Evolutionary conservation across 2,113 vertebrate species (phyloP), one percentile per base, ranked within the genome.

Genomic region (Thalassarche chlororhynchos): DNA sequence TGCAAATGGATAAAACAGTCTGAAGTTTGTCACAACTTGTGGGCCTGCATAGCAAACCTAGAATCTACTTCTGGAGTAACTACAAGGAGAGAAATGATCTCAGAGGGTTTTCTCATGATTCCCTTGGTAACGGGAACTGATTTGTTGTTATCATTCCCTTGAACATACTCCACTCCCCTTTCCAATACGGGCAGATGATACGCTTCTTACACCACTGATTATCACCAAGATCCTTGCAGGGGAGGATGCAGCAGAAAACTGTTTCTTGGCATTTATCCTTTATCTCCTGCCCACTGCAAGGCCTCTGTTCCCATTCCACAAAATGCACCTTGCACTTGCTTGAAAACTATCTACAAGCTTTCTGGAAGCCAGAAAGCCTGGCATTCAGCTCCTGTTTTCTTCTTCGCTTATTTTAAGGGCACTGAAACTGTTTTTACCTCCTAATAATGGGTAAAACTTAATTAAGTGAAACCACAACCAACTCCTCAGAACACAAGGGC

Each of bases 131-230:
- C 5, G 0, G 44, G 31, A 84, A 23, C 52, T 51, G 8, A 23
- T 8, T 36, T 69, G 38, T 23, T 76, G 62, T 69, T 69, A 19
- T 38, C 34, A 12, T 20, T 66, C 38, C 66, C 38, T 34, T 10
- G 12, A 28, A 61, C 10, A 13, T 5, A 28, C 17, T 25, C n/a
- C 9, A 3, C 21, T 58, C 28, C 28, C 42, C 49, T n/a, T 46
- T 36, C 44, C 40, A 61, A 3, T 0, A 7, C 0, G 0, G 60
- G 46, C 80, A 72, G 52, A 71, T 4, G 32, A 44, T 5, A 42
- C 0, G 3, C 23, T 81, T 28, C 54, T 49, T 20, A 29, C 32
- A 68, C 75, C 0, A 0, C 82, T 31, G 62, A 51, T 40, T 21
- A 26, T 51, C 44, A 46, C 79, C 29, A 9, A 46, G 55, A 32